Percentiles rank a stretch among this genome's conserved stretches.
Conservation (phyloP, 2,888 invertebrate genomes). For the Oscheius onirici region DNA sequence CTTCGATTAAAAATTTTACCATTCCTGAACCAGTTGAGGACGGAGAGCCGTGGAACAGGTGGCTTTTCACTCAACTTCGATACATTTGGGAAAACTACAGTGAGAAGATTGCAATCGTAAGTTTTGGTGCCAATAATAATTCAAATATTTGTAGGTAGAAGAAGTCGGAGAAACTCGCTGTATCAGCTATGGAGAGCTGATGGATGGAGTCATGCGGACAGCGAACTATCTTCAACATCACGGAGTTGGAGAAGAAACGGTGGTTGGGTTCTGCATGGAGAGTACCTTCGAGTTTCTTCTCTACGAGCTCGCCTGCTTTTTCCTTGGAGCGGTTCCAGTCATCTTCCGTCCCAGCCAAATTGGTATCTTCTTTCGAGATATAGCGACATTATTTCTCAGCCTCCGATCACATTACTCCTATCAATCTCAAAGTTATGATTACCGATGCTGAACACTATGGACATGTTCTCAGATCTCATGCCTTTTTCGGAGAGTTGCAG, state of each 20-base stretch:
- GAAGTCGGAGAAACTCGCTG: constrained; percentile 46
- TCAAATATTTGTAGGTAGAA: constrained; percentile 40
- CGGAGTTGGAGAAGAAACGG: constrained; percentile 36
- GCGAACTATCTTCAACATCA: constrained; percentile 51
- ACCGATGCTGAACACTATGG: constrained; percentile 47
- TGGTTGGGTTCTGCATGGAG: constrained; percentile 46
- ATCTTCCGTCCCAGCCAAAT: constrained; percentile 44
- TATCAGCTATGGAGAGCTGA: constrained; percentile 44
- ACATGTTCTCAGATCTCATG: constrained; percentile 35
- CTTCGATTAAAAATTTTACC: background rate
- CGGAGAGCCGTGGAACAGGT: constrained; percentile 29
- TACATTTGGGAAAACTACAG: constrained; percentile 28
- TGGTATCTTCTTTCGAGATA: constrained; percentile 19
- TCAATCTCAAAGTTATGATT: constrained; percentile 38
- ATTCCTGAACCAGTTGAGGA: constrained; percentile 17
- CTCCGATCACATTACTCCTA: constrained; percentile 35
- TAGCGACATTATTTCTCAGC: constrained; percentile 8
- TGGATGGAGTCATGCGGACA: constrained; percentile 34
- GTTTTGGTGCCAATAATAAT: background rate
- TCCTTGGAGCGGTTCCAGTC: constrained; percentile 44
- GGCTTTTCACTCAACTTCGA: constrained; percentile 39
- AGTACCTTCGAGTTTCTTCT: constrained; percentile 47
- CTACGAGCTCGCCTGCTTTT: constrained; percentile 39
- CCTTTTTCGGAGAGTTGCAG: constrained; percentile 26
- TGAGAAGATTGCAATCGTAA: constrained; percentile 41